Evolutionary conservation across 2,113 vertebrate species (phyloP).

Genomic region (Leiothrix lutea): DNA sequence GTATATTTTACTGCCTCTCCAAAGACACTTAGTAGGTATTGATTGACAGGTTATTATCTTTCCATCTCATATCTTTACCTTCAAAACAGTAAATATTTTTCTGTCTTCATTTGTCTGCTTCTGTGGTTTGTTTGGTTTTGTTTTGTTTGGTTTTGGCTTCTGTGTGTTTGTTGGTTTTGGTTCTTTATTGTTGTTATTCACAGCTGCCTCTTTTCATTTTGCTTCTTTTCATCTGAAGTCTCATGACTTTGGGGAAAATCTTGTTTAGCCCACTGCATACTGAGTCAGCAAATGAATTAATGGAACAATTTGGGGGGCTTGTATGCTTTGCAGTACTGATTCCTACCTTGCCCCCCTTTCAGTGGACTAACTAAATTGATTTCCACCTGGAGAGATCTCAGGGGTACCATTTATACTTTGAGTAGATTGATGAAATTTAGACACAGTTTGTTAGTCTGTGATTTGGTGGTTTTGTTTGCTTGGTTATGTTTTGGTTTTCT

Average conservation of each 20-base stretch:
- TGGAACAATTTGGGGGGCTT: background rate
- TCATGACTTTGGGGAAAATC: background rate
- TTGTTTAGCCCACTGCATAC: background rate
- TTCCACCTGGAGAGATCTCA: background rate
- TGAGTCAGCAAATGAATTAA: background rate
- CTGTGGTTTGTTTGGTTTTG: background rate
- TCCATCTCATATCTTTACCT: background rate
- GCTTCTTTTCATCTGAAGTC: background rate
- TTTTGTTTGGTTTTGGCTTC: background rate
- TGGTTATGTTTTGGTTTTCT: background rate
- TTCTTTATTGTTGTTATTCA: background rate
- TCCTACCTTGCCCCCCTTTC: background rate
- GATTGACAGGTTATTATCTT: slow-evolving; percentile 1
- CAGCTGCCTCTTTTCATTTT: background rate
- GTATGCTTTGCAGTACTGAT: background rate
- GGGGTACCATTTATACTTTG: background rate
- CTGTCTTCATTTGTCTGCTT: background rate
- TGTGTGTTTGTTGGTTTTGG: background rate
- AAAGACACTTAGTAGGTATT: background rate
- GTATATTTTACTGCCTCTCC: background rate
- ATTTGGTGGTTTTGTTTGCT: background rate
- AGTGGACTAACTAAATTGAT: background rate
- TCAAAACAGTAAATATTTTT: background rate
- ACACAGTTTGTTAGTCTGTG: background rate
- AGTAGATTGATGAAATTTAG: background rate